Evolutionary conservation across 2,888 invertebrate species (phyloP).

Genomic region (Fragum whitleyi): DNA sequence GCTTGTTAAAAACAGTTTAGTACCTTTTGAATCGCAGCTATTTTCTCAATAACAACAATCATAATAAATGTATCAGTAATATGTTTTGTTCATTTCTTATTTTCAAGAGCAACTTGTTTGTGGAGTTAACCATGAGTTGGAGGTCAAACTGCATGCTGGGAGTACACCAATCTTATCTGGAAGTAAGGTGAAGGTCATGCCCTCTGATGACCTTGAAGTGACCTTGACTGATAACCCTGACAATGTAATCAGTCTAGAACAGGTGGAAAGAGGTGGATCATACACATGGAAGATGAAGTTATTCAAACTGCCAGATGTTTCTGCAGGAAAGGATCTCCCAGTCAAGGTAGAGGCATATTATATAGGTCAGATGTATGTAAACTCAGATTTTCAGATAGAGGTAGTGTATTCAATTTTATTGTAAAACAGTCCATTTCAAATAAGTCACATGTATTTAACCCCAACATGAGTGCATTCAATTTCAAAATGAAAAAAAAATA

Average conservation of each 20-base stretch:
- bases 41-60: too few species aligned
- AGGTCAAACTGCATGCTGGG: conserved; percentile 75
- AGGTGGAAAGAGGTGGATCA: conserved; percentile 38
- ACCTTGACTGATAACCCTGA: conserved; percentile 39
- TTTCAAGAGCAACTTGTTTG: conserved; percentile 69
- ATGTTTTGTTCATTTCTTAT: too few species aligned
- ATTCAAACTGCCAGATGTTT: conserved; percentile 51
- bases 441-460: too few species aligned
- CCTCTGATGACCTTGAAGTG: conserved; percentile 63
- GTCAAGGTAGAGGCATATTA: conserved; percentile 49
- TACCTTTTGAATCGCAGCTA: too few species aligned
- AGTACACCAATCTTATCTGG: conserved; percentile 85
- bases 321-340: conserved; percentile 40
- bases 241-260: conserved; percentile 46
- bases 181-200: conserved; percentile 61
- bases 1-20: too few species aligned
- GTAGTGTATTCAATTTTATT: too few species aligned
- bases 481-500: too few species aligned
- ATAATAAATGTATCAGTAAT: too few species aligned
- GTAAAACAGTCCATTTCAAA: too few species aligned
- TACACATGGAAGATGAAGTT: conserved; percentile 57
- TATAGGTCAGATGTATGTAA: too few species aligned
- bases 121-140: conserved; percentile 77
- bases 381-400: too few species aligned
- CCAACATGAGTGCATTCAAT: too few species aligned